These are phyloP conservation scores for Sebastiscus tertius DNA, from an alignment of 2,797 vertebrate species.

Conservation along the genomic window DNA sequence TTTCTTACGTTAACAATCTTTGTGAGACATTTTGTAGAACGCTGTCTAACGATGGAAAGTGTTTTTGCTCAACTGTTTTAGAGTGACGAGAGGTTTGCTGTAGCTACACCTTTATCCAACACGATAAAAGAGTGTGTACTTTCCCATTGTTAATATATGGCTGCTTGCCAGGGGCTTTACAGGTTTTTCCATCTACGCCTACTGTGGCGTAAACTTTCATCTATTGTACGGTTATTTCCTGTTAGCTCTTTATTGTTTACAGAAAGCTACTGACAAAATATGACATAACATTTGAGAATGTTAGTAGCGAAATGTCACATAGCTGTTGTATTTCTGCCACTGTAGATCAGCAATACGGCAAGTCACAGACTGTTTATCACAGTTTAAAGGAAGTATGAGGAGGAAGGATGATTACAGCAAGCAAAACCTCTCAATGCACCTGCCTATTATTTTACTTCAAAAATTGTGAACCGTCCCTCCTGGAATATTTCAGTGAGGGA, in stretches of 20 bases:
- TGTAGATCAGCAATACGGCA: background rate
- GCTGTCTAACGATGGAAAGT: background rate
- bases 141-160: background rate
- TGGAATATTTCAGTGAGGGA: background rate
- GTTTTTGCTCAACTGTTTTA: accelerated
- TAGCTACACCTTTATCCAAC: background rate
- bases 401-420: background rate
- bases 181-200: background rate
- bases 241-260: background rate
- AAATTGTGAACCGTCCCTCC: background rate
- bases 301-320: background rate
- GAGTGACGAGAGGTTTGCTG: background rate
- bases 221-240: accelerated
- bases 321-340: background rate
- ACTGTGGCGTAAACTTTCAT: accelerated
- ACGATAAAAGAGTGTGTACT: background rate
- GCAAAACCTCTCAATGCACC: background rate
- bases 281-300: accelerated
- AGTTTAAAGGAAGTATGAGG: background rate
- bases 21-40: background rate
- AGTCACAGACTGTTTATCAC: background rate
- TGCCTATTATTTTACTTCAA: background rate
- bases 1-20: background rate
- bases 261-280: background rate
- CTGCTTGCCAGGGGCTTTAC: background rate